Base-by-base conservation (phyloP, 2,888 invertebrate species). In the Drosophila melanocephala region DNA sequence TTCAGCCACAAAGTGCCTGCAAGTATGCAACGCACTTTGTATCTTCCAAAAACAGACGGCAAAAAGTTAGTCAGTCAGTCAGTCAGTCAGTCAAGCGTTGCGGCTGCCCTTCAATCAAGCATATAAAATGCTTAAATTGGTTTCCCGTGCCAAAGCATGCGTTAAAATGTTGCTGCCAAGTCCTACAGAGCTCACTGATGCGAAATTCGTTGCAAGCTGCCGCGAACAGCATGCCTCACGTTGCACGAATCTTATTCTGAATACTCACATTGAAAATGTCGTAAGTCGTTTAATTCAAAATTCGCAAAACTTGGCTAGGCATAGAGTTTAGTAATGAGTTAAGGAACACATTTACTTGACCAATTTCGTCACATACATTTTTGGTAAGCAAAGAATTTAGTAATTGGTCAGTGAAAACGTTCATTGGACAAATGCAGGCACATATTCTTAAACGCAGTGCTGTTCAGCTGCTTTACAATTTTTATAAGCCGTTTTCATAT, bases 121-220 rank as follows among this genome's bases (percentile, higher is more conserved):
- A 72, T 66, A 67, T 63, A 74, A 75, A 84, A 84, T 78, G 72
- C 69, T 68, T 50, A 81, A 81, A 72, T 81, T 74, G 77, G 56
- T 71, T 80, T 81, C 68, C 69, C 62, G 64, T 84, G 75, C 53
- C 70, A 79, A 73, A 51, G 74, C 79, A 79, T 75, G 87, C 87
- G 75, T 84, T 84, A 77, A 84, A 89, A 71, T 75, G 68, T 60
- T 61, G 58, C 47, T 55, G 59, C 57, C 58, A 55, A 51, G 33
- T 58, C 57, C 65, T 16, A 5, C 37, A 72, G 63, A 58, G 30
- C n/a, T 26, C 10, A 19, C 44, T 22, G 32, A 6, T 5, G 44
- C 42, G 42, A 32, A 58, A 32, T 42, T 64, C 32, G 32, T 37
- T 42, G 57, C 52, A 68, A 77, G 53, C 76, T 72, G 59, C 63